phyloP scores from a whole-genome alignment of 2,113 vertebrate genomes.

The Saiga tatarica region DNA sequence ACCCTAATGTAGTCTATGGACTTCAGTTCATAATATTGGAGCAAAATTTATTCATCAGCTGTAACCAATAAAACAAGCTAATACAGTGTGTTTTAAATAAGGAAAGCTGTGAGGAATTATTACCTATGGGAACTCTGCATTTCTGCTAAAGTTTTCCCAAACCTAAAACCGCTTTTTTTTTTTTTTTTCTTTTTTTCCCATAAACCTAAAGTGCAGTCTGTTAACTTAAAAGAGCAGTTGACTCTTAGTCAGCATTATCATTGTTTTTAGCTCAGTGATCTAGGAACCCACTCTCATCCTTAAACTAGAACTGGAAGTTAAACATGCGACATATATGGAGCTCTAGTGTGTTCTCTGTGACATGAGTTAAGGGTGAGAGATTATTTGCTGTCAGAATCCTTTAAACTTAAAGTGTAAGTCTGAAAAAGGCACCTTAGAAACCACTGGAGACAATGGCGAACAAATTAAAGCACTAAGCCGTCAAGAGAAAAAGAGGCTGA shows the following conservation, averaged over 20 bases:
- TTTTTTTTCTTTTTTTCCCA: neutral
- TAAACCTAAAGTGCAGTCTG: neutral
- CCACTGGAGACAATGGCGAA: neutral
- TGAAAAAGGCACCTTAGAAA: neutral
- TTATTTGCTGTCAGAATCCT: neutral
- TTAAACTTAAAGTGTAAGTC: neutral
- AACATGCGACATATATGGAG: neutral
- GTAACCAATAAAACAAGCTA: neutral
- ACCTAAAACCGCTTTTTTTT: neutral
- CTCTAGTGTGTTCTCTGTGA: neutral
- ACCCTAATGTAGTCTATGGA: neutral
- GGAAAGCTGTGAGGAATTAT: neutral
- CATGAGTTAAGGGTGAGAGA: neutral
- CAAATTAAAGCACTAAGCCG: neutral
- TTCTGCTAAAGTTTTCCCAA: neutral
- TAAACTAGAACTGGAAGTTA: neutral
- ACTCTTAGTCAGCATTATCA: neutral
- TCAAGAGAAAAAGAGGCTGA: neutral
- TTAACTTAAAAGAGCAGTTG: neutral
- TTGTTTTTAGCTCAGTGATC: neutral
- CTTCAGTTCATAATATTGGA: neutral
- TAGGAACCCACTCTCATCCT: neutral
- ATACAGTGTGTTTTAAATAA: neutral
- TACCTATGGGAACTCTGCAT: neutral
- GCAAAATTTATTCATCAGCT: neutral